Evolutionary conservation across 2,797 vertebrate species (phyloP).

Genomic region (Poecile montanus): DNA sequence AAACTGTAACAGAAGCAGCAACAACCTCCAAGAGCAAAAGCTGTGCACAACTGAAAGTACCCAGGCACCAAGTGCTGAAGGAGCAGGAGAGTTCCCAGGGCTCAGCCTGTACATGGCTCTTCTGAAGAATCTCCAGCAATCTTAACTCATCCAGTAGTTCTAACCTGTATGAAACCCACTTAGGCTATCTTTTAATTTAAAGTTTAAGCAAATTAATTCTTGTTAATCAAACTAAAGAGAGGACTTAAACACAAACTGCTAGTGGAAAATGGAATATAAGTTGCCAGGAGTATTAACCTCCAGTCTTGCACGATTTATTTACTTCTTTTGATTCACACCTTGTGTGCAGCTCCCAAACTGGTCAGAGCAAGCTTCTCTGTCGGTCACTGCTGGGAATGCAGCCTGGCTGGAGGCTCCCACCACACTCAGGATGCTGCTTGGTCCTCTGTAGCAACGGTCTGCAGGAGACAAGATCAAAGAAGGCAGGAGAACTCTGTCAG

Average conservation of each 20-base stretch:
- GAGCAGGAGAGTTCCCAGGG: background rate
- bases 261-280: background rate
- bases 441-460: conserved; percentile 70
- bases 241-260: conserved; percentile 10
- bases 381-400: background rate
- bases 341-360: background rate
- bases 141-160: background rate
- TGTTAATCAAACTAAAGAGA: conserved; percentile 11
- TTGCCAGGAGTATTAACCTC: background rate
- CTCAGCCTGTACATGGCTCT: background rate
- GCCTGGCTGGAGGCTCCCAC: background rate
- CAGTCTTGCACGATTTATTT: conserved; percentile 47
- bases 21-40: background rate
- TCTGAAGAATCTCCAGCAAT: background rate
- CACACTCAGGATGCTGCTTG: conserved; percentile 59
- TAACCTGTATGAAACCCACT: background rate
- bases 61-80: background rate
- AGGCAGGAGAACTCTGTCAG: background rate
- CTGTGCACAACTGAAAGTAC: background rate
- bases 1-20: background rate
- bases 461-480: background rate
- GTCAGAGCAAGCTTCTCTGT: background rate
- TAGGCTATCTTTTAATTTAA: background rate
- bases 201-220: conserved; percentile 12
- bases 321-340: conserved; percentile 36